A percentile compares a stretch with the other conserved stretches of the same genome.
These are phyloP conservation scores for Drosophila diplacantha DNA, from an alignment of 2,888 invertebrate genomes.

Conservation along the genomic window DNA sequence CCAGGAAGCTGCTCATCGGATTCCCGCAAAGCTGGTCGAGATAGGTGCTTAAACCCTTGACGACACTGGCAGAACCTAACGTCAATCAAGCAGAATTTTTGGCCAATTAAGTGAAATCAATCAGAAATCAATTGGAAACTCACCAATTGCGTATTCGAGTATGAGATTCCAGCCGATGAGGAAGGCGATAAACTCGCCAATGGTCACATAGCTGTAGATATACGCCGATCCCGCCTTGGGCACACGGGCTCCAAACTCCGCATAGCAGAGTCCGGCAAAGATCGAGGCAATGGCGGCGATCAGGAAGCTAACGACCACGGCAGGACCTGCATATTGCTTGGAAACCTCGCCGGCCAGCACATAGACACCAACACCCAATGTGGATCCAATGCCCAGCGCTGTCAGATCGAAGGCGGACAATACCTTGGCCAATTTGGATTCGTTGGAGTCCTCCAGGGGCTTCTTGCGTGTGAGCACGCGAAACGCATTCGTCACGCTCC, in stretches of 20 bases:
- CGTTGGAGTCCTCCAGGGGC: slow-evolving; percentile 75
- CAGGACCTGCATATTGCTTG: slow-evolving; percentile 89
- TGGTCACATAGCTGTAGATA: slow-evolving; percentile 94
- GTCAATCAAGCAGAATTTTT: slow-evolving; percentile 21
- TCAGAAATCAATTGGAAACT: slow-evolving; percentile 54
- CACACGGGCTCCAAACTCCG: slow-evolving; percentile 93
- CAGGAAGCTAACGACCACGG: slow-evolving; percentile 91
- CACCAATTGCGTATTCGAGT: slow-evolving; percentile 91
- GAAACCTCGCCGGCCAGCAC: slow-evolving; percentile 92
- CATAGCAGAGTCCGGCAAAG: slow-evolving; percentile 92
- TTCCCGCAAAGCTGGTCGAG: slow-evolving; percentile 84
- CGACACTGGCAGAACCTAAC: slow-evolving; percentile 88
- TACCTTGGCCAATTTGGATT: slow-evolving; percentile 83
- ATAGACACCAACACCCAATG: slow-evolving; percentile 93
- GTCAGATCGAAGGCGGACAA: slow-evolving; percentile 90
- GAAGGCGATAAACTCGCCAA: slow-evolving; percentile 94
- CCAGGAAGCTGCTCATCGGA: slow-evolving; percentile 82
- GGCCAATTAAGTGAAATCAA: slow-evolving; percentile 53
- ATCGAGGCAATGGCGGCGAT: slow-evolving; percentile 93
- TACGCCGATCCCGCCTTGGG: slow-evolving; percentile 95
- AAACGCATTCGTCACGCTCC: slow-evolving; percentile 59
- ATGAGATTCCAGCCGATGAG: slow-evolving; percentile 96
- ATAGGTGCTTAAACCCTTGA: slow-evolving; percentile 88
- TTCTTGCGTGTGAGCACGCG: slow-evolving; percentile 78
- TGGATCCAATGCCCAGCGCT: slow-evolving; percentile 88